Conservation (phyloP, 2,888 invertebrate genomes). For the Neelides folsomi region DNA sequence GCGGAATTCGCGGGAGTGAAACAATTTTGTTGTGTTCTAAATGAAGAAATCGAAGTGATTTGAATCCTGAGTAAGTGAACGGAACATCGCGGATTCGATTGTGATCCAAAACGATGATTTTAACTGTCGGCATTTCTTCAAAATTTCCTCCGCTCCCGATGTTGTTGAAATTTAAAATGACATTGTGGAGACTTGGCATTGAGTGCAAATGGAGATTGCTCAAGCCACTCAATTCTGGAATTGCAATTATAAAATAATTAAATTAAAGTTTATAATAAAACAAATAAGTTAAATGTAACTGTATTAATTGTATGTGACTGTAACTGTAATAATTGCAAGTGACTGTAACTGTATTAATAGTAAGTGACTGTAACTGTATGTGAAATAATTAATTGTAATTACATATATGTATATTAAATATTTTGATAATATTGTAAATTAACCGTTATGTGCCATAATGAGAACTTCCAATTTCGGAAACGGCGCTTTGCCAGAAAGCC, state of each 20-base stretch:
- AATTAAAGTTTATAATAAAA: too few relatives aligned
- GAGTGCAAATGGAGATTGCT: constrained; percentile 25
- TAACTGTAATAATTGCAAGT: too few relatives aligned
- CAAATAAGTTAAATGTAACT: too few relatives aligned
- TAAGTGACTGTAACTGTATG: too few relatives aligned
- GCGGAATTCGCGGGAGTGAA: constrained; percentile 24
- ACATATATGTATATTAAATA: not conserved
- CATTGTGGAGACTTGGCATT: constrained; percentile 24
- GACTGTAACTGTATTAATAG: too few relatives aligned
- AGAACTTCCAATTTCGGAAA: constrained; percentile 30
- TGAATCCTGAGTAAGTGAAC: constrained; percentile 24
- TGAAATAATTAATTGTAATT: not conserved
- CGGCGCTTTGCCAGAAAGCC: constrained; percentile 8
- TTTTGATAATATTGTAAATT: not conserved
- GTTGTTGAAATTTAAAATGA: constrained; percentile 28
- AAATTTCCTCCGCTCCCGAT: constrained; percentile 21
- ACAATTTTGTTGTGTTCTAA: constrained; percentile 29
- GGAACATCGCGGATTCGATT: constrained; percentile 27
- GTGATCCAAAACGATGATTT: constrained; percentile 26
- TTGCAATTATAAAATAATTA: too few relatives aligned
- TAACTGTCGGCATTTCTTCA: constrained; percentile 19
- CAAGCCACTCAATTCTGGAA: constrained; percentile 14
- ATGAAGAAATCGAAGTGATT: constrained; percentile 26
- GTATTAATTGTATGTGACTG: too few relatives aligned
- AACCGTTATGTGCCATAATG: constrained; percentile 30